Conservation (phyloP, 2,113 vertebrate genomes). For the Garra rufa region DNA sequence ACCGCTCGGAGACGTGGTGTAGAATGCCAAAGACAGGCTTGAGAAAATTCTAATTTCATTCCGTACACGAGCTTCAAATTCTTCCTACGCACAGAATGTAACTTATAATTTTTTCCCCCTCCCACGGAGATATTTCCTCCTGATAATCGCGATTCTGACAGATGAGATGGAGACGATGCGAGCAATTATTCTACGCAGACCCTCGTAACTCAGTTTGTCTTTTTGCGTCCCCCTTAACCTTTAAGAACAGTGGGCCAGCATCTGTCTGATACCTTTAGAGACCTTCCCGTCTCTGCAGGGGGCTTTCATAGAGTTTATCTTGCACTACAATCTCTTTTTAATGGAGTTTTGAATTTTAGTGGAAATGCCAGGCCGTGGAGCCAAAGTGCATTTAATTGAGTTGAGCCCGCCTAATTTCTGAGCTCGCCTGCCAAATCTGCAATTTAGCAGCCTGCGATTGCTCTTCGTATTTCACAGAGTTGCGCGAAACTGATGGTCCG, state of each 20-base stretch:
- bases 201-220: slow-evolving; percentile 74
- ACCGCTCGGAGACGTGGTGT: slow-evolving; percentile 36
- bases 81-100: slow-evolving; percentile 48
- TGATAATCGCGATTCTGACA: slow-evolving; percentile 68
- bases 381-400: slow-evolving; percentile 79
- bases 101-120: slow-evolving; percentile 43
- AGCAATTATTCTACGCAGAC: slow-evolving; percentile 75
- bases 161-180: slow-evolving; percentile 74
- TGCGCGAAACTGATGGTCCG: slow-evolving; percentile 68
- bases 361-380: slow-evolving; percentile 78
- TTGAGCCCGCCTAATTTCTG: slow-evolving; percentile 75
- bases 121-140: slow-evolving; percentile 60
- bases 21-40: slow-evolving; percentile 52
- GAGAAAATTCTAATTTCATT: slow-evolving; percentile 58
- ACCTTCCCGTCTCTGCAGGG: slow-evolving; percentile 66
- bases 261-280: slow-evolving; percentile 68
- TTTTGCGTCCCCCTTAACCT: slow-evolving; percentile 77
- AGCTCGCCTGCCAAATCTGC: slow-evolving; percentile 71
- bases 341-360: slow-evolving; percentile 79
- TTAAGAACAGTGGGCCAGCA: slow-evolving; percentile 64
- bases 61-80: slow-evolving; percentile 49
- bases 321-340: slow-evolving; percentile 78
- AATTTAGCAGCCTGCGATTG: slow-evolving; percentile 76
- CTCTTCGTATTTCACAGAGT: slow-evolving; percentile 71
- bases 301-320: slow-evolving; percentile 68